Evolutionary conservation across 2,888 invertebrate species (phyloP).

Genomic region (Nomada hirtipes): DNA sequence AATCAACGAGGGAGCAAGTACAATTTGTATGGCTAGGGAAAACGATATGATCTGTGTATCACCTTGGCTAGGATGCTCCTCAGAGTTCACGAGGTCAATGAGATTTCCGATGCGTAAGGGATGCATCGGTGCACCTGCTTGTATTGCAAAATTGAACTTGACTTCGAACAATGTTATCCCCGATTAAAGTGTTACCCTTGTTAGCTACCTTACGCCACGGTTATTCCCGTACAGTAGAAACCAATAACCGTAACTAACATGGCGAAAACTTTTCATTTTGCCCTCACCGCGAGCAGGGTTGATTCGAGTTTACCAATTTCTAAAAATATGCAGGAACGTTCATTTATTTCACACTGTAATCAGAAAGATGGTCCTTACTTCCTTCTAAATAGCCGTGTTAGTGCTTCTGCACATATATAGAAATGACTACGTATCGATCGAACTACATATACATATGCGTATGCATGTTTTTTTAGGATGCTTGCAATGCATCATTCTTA

Average conservation of each 20-base stretch:
- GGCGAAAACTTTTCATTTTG: constrained; percentile 5
- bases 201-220: constrained; percentile 8
- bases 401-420: too few species aligned
- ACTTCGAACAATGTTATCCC: constrained; percentile 36
- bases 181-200: constrained; percentile 30
- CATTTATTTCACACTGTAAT: too few species aligned
- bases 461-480: background rate
- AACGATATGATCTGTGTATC: too few species aligned
- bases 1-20: constrained; percentile 19
- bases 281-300: background rate
- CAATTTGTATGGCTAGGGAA: too few species aligned
- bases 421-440: background rate
- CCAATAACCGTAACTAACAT: constrained; percentile 23
- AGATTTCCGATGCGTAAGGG: constrained; percentile 34
- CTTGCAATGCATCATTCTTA: background rate
- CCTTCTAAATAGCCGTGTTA: too few species aligned
- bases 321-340: too few species aligned
- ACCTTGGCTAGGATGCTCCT: constrained; percentile 3
- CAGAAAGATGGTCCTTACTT: too few species aligned
- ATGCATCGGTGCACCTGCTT: constrained; percentile 31
- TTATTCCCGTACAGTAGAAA: constrained; percentile 25
- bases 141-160: constrained; percentile 47
- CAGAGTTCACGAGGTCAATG: constrained; percentile 54
- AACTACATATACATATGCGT: too few species aligned
- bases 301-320: too few species aligned